Conservation (phyloP, 1,140 invertebrate genomes). For the Bombus consobrinus region DNA sequence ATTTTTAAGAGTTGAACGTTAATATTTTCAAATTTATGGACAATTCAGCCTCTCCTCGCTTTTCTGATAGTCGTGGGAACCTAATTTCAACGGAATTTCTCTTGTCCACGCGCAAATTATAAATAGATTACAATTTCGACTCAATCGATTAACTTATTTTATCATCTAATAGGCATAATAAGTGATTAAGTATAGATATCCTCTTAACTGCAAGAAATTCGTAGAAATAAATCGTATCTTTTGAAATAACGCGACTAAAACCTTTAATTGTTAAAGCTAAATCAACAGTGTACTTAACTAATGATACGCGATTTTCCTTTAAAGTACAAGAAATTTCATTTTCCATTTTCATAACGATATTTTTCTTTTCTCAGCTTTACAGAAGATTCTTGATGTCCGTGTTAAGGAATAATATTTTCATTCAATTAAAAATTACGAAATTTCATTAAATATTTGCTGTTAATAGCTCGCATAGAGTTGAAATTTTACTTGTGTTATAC, state of each 20-base stretch:
- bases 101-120: conserved; percentile 45
- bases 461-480: no score
- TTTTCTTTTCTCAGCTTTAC: neutral
- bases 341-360: neutral
- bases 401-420: neutral
- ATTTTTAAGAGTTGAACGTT: neutral
- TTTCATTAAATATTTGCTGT: neutral
- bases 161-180: conserved; percentile 27
- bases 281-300: neutral
- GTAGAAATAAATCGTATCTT: neutral
- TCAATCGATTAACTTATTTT: conserved; percentile 15
- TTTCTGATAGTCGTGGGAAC: no score
- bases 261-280: neutral
- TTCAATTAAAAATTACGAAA: neutral
- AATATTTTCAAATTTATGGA: neutral
- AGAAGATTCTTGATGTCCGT: neutral
- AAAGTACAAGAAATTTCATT: neutral
- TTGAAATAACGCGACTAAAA: neutral
- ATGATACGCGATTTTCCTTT: neutral
- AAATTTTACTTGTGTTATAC: neutral
- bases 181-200: conserved; percentile 37
- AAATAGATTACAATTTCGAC: conserved; percentile 13
- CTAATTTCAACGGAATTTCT: neutral
- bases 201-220: conserved; percentile 10
- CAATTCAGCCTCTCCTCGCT: neutral